phyloP scores from a whole-genome alignment of 2,113 vertebrate species.

The Pseudolaguvia tuberculata region DNA sequence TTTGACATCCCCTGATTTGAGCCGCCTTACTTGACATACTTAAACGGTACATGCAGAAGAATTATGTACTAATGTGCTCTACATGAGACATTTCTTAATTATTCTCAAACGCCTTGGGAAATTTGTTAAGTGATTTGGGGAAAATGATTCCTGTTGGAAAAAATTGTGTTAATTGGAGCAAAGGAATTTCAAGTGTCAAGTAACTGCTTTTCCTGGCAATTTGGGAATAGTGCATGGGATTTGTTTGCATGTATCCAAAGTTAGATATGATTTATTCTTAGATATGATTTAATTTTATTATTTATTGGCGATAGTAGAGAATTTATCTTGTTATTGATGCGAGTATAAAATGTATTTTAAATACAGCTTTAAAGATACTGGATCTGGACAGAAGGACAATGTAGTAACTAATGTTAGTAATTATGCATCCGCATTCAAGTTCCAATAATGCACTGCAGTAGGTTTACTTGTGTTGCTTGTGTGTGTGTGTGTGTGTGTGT shows the following conservation, averaged over 20 bases:
- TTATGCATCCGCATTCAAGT: too few species aligned
- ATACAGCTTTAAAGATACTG: background rate
- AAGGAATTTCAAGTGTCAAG: constrained; percentile 40
- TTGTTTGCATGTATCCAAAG: background rate
- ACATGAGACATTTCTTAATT: background rate
- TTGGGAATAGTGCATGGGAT: background rate
- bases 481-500: background rate
- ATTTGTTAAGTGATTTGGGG: constrained; percentile 1
- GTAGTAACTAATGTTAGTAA: too few species aligned
- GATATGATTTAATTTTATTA: background rate
- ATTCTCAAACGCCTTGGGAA: constrained; percentile 19
- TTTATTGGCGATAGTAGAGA: background rate
- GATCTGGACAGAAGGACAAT: too few species aligned
- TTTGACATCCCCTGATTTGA: background rate
- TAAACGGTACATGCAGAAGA: background rate
- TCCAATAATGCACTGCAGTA: too few species aligned
- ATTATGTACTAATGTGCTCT: constrained; percentile 1
- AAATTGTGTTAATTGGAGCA: constrained; percentile 33
- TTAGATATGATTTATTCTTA: background rate
- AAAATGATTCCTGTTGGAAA: constrained; percentile 25
- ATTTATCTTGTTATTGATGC: background rate
- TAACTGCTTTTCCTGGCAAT: background rate
- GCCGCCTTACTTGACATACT: background rate
- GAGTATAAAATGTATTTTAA: background rate
- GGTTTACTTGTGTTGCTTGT: too few species aligned